These are phyloP conservation scores for Graptemys geographica DNA, from an alignment of 2,797 vertebrate species.

Conservation along the genomic window DNA sequence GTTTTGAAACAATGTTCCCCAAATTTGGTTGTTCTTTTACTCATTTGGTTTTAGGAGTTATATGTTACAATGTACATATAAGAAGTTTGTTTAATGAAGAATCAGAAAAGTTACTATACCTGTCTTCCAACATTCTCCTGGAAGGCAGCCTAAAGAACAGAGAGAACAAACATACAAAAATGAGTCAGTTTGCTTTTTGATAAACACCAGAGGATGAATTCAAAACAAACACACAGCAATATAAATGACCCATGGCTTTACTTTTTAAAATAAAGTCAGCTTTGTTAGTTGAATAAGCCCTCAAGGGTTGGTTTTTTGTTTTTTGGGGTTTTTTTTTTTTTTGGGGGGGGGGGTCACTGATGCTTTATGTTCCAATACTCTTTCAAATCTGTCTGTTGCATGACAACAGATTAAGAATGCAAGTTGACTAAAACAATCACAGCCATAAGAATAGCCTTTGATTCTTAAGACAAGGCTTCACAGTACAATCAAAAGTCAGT, in stretches of 20 bases:
- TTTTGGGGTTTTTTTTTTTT: neutral
- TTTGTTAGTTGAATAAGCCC: slow-evolving; percentile 70
- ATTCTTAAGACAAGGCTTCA: slow-evolving; percentile 18
- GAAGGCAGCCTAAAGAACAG: slow-evolving; percentile 93
- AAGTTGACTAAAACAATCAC: slow-evolving; percentile 50
- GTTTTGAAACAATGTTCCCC: neutral
- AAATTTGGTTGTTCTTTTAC: neutral
- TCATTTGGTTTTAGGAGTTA: slow-evolving; percentile 50
- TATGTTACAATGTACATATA: slow-evolving; percentile 33
- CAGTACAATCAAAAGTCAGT: neutral
- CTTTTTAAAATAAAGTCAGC: slow-evolving; percentile 75
- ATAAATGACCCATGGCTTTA: slow-evolving; percentile 82
- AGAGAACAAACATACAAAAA: slow-evolving; percentile 81
- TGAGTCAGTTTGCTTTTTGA: slow-evolving; percentile 77
- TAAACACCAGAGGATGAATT: slow-evolving; percentile 75
- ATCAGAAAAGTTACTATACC: slow-evolving; percentile 84
- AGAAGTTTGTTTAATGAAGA: slow-evolving; percentile 71
- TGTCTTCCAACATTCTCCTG: slow-evolving; percentile 99
- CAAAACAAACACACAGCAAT: slow-evolving; percentile 70
- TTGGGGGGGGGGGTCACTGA: neutral
- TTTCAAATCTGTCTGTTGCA: slow-evolving; percentile 43
- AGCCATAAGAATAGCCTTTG: slow-evolving; percentile 34
- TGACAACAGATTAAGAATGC: slow-evolving; percentile 59
- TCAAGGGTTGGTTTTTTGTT: slow-evolving; percentile 24
- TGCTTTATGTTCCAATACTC: slow-evolving; percentile 27